Conservation (phyloP, 1,140 invertebrate species). For the Drosophila kohkoa region DNA sequence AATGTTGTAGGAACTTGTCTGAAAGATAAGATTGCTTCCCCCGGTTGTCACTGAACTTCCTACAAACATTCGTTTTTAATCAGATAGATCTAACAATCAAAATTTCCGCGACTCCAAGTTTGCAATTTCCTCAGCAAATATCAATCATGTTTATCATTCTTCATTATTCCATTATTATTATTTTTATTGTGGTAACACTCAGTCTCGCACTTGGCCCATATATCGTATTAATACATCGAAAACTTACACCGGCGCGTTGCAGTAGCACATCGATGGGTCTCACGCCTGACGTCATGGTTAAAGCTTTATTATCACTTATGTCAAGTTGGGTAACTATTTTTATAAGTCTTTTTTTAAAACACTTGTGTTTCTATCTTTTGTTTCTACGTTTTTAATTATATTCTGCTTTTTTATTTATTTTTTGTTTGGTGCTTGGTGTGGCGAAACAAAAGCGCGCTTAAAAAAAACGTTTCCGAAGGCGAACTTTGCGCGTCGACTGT, state of each 20-base stretch:
- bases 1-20: constrained; percentile 1
- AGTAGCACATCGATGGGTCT: constrained; percentile 79
- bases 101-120: neutral
- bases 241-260: constrained; percentile 82
- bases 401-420: neutral
- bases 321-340: constrained; percentile 20
- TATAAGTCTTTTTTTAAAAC: constrained; percentile 11
- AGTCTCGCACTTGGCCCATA: constrained; percentile 55
- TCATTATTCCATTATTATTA: neutral
- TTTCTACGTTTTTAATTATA: constrained; percentile 21
- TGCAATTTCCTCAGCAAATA: neutral
- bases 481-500: constrained; percentile 71
- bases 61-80: neutral
- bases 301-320: constrained; percentile 10
- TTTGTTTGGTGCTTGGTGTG: neutral
- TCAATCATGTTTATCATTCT: constrained; percentile 1
- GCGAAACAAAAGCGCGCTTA: constrained; percentile 43
- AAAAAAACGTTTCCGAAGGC: constrained; percentile 27
- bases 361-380: constrained; percentile 36
- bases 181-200: constrained; percentile 13
- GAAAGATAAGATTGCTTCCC: constrained; percentile 9
- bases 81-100: neutral
- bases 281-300: constrained; percentile 66
- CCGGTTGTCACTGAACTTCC: neutral
- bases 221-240: constrained; percentile 44